These are phyloP conservation scores for Lasioglossum figueresi DNA, from an alignment of 2,888 invertebrate genomes.

Conservation along the genomic window DNA sequence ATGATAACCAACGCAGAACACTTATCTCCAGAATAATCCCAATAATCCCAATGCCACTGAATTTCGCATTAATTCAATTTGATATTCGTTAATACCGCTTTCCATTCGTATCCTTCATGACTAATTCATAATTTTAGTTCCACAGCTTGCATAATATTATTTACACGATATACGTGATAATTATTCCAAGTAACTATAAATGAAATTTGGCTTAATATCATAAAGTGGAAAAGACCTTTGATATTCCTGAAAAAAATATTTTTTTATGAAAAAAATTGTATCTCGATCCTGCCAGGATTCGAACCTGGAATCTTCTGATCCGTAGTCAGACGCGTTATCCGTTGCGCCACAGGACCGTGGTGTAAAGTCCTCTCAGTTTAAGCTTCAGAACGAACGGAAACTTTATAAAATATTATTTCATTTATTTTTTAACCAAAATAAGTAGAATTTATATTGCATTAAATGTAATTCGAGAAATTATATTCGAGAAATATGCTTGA, in stretches of 20 bases:
- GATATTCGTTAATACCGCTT: background rate
- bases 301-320: slow-evolving; percentile 89
- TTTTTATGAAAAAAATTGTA: slow-evolving; percentile 35
- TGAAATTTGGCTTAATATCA: background rate
- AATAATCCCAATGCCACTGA: too few species aligned
- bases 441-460: background rate
- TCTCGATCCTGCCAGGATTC: slow-evolving; percentile 88
- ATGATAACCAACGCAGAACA: background rate
- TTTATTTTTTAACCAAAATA: background rate
- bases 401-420: too few species aligned
- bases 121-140: background rate
- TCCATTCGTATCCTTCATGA: background rate
- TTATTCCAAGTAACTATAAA: background rate
- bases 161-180: background rate
- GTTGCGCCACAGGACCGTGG: slow-evolving; percentile 88
- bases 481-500: background rate
- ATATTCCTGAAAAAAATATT: background rate
- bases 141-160: background rate
- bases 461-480: background rate
- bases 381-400: background rate
- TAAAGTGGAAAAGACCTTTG: background rate
- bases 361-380: rapidly evolving
- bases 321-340: slow-evolving; percentile 90
- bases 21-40: background rate
- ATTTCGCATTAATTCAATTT: background rate